Percentiles rank a stretch among this genome's conserved stretches.
Evolutionary conservation across 2,797 vertebrate species (phyloP).

Genomic region (Pseudochirops corinnae): DNA sequence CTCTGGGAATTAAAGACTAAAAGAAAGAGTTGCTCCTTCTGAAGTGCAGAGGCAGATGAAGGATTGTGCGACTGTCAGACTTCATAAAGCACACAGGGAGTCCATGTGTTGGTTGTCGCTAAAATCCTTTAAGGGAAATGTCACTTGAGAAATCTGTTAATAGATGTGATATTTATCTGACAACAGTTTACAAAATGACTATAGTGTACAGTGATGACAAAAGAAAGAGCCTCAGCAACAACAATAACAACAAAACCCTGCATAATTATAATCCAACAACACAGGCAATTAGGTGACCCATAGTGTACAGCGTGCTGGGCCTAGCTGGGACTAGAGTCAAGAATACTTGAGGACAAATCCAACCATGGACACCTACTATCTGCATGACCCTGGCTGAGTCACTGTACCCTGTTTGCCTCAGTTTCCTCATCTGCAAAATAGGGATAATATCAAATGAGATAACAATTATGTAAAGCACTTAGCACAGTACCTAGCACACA

Average conservation of each 20-base stretch:
- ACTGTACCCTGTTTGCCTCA: background rate
- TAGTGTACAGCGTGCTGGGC: background rate
- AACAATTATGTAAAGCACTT: background rate
- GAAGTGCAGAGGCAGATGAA: background rate
- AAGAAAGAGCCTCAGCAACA: background rate
- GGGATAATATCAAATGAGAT: background rate
- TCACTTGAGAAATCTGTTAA: background rate
- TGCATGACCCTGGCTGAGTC: background rate
- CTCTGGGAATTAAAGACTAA: background rate
- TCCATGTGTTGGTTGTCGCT: background rate
- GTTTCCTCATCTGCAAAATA: background rate
- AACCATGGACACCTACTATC: background rate
- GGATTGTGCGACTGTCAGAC: background rate
- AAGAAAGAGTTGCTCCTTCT: background rate
- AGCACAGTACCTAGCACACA: background rate
- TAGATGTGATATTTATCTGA: background rate
- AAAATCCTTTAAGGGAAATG: background rate
- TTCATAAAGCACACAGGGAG: background rate
- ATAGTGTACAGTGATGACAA: background rate
- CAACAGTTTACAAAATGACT: background rate
- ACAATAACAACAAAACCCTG: background rate
- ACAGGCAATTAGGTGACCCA: background rate
- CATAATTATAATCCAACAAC: background rate
- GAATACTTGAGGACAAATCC: background rate
- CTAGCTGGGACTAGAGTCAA: background rate